Evolutionary conservation across 2,888 invertebrate genomes (phyloP), one percentile per base, ranked within the genome.

Genomic region (Drosophila hamatofila): DNA sequence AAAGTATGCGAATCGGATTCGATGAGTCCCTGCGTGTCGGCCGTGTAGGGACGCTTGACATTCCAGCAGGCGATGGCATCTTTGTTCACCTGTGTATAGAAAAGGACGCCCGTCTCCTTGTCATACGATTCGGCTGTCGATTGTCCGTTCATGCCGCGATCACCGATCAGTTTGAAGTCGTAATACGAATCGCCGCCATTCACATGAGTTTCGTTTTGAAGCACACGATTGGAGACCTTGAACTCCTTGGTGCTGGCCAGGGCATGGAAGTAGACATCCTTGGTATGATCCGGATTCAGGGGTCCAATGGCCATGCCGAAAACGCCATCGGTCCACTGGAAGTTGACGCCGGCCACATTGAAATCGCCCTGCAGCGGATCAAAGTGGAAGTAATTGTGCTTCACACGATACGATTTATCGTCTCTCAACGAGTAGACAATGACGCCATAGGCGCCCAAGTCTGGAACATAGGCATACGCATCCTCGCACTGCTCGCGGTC

Each of bases 321-420:
- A 0, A 97, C 94, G 2, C 97, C 97, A 91, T 97, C 97, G 0
- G 96, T 96, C 97, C 97, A 97, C 91, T 97, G 97, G 94, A 97
- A 97, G 90, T 96, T 95, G 25, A 96, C 94, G 7, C 97, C 97
- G 48, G 95, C 96, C 16, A 97, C 95, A 81, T 95, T 96, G 92
- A 96, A 96, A 78, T 96, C 95, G 3, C 97, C 97, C 84, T 95
- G 93, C 25, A 97, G 92, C 0, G 97, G 97, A 90, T 97, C 97
- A 81, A 97, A 96, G 92, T 96, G 95, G 95, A 97, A 97, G 93
- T 94, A 97, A 90, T 97, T 96, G 90, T 97, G 97, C 69, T 95
- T 93, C 35, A 97, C 94, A 46, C 97, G 94, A 96, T 97, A 97
- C 0, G 97, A 96, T 67, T 95, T 95, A 88, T 97, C 94, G 37